A percentile compares a stretch with the other conserved stretches of the same genome.
Evolutionary conservation across 2,797 vertebrate species (phyloP).

Genomic region (Novumbra hubbsi): DNA sequence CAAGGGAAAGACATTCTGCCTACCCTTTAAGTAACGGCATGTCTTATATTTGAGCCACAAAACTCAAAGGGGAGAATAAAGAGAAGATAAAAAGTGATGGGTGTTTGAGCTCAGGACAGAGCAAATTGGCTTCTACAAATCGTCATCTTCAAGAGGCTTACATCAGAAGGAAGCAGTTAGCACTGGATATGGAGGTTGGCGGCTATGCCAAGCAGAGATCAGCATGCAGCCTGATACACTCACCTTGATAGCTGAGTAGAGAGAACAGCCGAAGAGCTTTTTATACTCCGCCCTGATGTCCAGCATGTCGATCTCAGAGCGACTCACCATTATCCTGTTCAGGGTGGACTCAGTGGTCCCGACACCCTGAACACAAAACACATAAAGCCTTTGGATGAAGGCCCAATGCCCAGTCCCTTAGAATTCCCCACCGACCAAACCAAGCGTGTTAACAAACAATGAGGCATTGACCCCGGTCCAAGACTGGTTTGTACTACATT

Average conservation of each 20-base stretch:
- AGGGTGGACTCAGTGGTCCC: slow-evolving; percentile 82
- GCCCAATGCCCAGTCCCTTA: slow-evolving; percentile 35
- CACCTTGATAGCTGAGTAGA: slow-evolving; percentile 80
- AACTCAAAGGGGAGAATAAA: too few relatives aligned
- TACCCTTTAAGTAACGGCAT: too few relatives aligned
- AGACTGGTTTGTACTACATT: background rate
- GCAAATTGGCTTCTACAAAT: too few relatives aligned
- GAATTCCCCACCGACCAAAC: slow-evolving; percentile 48
- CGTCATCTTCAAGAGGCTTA: too few relatives aligned
- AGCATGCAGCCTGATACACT: slow-evolving; percentile 13
- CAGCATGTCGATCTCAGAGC: slow-evolving; percentile 84
- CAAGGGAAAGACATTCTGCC: too few relatives aligned
- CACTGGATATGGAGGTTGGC: too few relatives aligned
- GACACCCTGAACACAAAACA: slow-evolving; percentile 66
- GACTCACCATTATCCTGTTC: slow-evolving; percentile 81
- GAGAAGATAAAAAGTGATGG: too few relatives aligned
- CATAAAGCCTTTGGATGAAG: background rate
- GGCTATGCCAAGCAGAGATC: too few relatives aligned
- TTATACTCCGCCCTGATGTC: slow-evolving; percentile 86
- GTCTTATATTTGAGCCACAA: too few relatives aligned
- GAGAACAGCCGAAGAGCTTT: slow-evolving; percentile 77
- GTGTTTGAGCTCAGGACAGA: too few relatives aligned
- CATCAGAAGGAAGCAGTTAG: too few relatives aligned
- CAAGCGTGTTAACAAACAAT: slow-evolving; percentile 2
- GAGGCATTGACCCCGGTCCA: background rate